Conservation (phyloP, 2,797 vertebrate genomes). For the Lacerta agilis region DNA sequence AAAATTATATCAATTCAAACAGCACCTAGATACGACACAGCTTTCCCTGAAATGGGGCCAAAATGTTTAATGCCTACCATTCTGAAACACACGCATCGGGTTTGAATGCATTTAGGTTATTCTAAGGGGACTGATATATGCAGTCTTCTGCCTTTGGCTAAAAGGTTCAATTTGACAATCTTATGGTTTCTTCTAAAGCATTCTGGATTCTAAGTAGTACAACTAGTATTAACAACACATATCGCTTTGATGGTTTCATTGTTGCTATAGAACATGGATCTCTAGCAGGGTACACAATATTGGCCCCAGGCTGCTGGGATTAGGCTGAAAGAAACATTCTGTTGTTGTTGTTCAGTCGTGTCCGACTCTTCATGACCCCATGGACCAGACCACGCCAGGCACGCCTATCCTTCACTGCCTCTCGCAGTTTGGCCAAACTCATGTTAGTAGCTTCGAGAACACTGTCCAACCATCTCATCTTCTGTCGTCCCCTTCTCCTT, state of each 20-base stretch:
- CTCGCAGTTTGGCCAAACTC: no score
- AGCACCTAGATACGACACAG: not conserved
- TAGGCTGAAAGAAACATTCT: no score
- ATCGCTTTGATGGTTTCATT: not conserved
- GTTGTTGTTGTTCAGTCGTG: no score
- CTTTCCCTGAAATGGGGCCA: not conserved
- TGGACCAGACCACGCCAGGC: no score
- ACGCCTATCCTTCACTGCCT: no score
- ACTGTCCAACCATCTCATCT: no score
- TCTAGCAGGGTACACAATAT: no score
- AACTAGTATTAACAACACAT: not conserved
- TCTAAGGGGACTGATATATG: not conserved
- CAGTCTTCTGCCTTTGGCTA: not conserved
- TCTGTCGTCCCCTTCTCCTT: no score
- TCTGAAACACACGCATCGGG: not conserved
- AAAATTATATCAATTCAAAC: not conserved
- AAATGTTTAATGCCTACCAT: not conserved
- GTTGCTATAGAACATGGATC: no score
- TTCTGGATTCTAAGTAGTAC: not conserved
- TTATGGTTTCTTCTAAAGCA: not conserved
- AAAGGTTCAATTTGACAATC: not conserved
- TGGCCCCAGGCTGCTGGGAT: no score
- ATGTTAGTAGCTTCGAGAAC: no score
- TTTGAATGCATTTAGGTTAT: not conserved
- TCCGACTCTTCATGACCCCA: no score